Evolutionary conservation across 2,797 vertebrate genomes (phyloP), one percentile per base, ranked within the genome.

Genomic region (Anomalospiza imberbis): DNA sequence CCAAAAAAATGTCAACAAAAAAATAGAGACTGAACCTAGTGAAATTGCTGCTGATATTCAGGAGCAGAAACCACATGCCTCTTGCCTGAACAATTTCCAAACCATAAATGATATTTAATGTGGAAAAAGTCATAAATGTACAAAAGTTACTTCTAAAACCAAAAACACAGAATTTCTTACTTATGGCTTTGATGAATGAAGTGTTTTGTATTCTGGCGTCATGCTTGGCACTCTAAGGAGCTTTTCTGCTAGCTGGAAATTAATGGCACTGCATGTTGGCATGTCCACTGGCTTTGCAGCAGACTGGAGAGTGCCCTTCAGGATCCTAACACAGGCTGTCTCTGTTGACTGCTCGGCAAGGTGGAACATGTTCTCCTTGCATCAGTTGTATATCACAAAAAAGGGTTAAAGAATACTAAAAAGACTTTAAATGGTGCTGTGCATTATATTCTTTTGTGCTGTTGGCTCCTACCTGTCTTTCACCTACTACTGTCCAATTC

Each of bases 81-180:
- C 78, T 95, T 91, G 90, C 86, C 94, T 94, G 94, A 96, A 95
- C 93, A 94, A 97, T 93, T 96, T 96, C 95, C 95, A 96, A 95
- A 89, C 95, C 91, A 95, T 95, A 96, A 91, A 93, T 71, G 91
- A 96, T 93, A 88, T 87, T 96, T 94, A 96, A 95, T 94, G 95
- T 96, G 96, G 96, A 96, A 96, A 96, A 96, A 95, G 90, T 74
- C 32, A 89, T 95, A 96, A 94, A 93, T 48, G 93, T 91, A 97
- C 77, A 95, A 95, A 96, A 96, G 91, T 94, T 92, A 77, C 95
- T 91, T 94, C 95, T 91, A 91, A 96, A 94, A 61, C 86, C 50
- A 77, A 96, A 96, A 96, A 45, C 85, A 94, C 77, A 91, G 93
- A 67, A 76, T 93, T 96, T 91, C 83, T 94, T 94, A 86, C 92